Percentiles rank a stretch among this genome's conserved stretches.
phyloP scores from a whole-genome alignment of 2,888 invertebrate species.

The Cryptus viduatorius region DNA sequence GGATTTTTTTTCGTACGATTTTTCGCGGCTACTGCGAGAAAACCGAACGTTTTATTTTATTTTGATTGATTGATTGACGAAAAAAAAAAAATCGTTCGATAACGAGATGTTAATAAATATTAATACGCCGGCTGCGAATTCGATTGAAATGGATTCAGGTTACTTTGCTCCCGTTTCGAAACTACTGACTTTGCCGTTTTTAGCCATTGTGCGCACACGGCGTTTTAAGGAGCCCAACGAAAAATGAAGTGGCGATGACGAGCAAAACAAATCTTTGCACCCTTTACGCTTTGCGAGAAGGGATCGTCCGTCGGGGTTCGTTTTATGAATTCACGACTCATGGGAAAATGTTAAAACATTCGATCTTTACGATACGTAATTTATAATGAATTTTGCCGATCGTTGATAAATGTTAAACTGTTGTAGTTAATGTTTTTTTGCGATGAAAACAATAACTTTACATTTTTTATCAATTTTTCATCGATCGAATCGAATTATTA shows the following conservation, averaged over 20 bases:
- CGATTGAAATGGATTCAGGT: background rate
- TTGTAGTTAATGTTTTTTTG: no score
- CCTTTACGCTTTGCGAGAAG: slow-evolving; percentile 31
- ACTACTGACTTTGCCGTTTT: slow-evolving; percentile 27
- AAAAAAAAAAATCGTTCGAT: background rate
- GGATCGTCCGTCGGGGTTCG: slow-evolving; percentile 31
- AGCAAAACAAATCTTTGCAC: slow-evolving; percentile 63
- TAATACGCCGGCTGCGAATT: background rate
- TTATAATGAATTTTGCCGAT: background rate
- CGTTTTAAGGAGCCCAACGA: slow-evolving; percentile 69
- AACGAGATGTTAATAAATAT: slow-evolving; percentile 36
- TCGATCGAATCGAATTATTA: no score
- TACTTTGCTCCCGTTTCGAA: slow-evolving; percentile 3
- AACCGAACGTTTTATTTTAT: background rate
- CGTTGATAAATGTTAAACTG: no score
- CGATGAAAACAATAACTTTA: no score
- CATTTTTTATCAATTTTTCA: no score
- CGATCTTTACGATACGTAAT: background rate
- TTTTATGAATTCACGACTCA: slow-evolving; percentile 75
- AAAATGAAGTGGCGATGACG: slow-evolving; percentile 78
- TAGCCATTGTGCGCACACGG: slow-evolving; percentile 8
- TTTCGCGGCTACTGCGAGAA: background rate
- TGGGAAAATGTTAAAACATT: slow-evolving; percentile 59
- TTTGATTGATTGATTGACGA: slow-evolving; percentile 23
- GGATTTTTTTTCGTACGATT: background rate